Base-by-base conservation (phyloP, 2,113 vertebrate species). In the Brachionichthys hirsutus region DNA sequence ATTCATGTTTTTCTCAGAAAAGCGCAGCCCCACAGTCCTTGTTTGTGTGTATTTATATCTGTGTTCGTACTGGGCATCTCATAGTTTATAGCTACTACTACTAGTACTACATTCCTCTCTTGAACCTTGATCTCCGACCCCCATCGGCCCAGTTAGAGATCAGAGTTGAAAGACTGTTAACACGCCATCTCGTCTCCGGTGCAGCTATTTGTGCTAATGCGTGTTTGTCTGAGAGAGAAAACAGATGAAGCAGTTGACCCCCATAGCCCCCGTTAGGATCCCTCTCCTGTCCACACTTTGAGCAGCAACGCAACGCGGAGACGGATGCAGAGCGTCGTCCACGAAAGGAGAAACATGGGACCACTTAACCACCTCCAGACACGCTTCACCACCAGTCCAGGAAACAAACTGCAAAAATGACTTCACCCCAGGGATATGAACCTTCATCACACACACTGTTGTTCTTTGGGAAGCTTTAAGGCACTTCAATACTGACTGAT, bases 281-380 rank as follows among this genome's bases (percentile, higher is more conserved):
- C n/a, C 15, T 58, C 22, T 67, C 44, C 13, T 48, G 9, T 42
- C 49, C 67, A 30, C 50, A 12, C 24, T 13, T 17, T 14, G 17
- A 38, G 51, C 52, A 52, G 19, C 58, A 41, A 70, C 53, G 64
- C 54, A 16, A 50, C 6, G n/a, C 17, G 10, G 38, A 48, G 9
- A 40, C 44, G 7, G 67, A n/a, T 60, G 45, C 59, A 62, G 36
- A 11, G 1, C 36, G 9, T 71, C 70, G 63, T 42, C 53, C 49
- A 57, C n/a, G 6, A 19, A 15, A 8, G 63, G 38, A 54, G 67
- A 48, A 18, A 15, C 34, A 6, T 47, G 19, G 38, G 43, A 44
- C 51, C 52, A 4, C 45, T 34, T 73, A 58, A 75, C 24, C 24
- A 24, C 49, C 72, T 78, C 74, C 81, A 83, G 70, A 80, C 50